Base-by-base conservation (phyloP, 2,888 invertebrate species). In the Callosobruchus maculatus region DNA sequence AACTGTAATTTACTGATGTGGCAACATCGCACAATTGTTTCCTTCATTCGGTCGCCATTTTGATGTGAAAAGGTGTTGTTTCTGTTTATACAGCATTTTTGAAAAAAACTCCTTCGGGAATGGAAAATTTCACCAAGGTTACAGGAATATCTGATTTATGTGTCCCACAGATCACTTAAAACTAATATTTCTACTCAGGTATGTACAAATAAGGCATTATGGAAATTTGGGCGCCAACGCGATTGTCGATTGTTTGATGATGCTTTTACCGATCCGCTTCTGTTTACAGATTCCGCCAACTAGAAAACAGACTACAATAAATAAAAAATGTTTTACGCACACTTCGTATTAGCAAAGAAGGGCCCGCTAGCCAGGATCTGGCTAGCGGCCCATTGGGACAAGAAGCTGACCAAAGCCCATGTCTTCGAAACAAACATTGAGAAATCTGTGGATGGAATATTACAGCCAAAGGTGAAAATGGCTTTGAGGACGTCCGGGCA, bases 301-400 rank as follows among this genome's bases (percentile, higher is more conserved):
- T 70, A 68, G 70, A 21, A 20, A 73, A 67, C 71, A 71, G 67
- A 73, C 21, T 67, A 66, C 22, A 68, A 68, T 68, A 68, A 21
- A 70, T 70, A 73, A 22, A 85, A 77, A 79, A 99, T 99, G 99
- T 99, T 99, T 92, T 99, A 99, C 90, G 98, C 99, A 87, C 99
- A 99, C 90, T 99, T 99, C 92, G 98, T 99, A 88, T 92, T 99
- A 89, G 98, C 98, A 91, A 99, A 99, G 89, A 99, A 99, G 87
- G 99, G 99, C 86, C 99, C 99, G 49, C 88, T 99, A 89, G 98
- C 99, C 89, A 93, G 98, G 85, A 98, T 99, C 88, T 99, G 99
- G 99, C 90, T 99, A 84, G 99, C 99, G 74, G 99, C 99, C 80
- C 99, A 99, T 88, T 99, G 99, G 99, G 99, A 99, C 88, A 99